A percentile compares a stretch with the other conserved stretches of the same genome.
phyloP scores from a whole-genome alignment of 2,888 invertebrate species.

The Eledone cirrhosa region DNA sequence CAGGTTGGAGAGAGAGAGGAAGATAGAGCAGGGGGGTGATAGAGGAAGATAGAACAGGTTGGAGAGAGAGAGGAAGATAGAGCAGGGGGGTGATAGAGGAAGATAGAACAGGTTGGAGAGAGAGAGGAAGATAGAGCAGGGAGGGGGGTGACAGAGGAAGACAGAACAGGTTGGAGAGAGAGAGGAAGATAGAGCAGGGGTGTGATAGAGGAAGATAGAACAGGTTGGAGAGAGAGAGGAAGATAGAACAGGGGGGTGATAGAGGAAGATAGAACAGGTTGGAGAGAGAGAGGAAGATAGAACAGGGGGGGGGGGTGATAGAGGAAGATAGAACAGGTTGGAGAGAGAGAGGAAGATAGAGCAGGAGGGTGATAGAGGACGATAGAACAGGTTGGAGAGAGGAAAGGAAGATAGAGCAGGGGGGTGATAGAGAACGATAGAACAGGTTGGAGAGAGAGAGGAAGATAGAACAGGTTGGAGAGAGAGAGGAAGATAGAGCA shows the following conservation, averaged over 20 bases:
- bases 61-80: no score
- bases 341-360: slow-evolving; percentile 17
- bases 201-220: slow-evolving; percentile 17
- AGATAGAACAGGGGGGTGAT: neutral
- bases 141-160: neutral
- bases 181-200: slow-evolving; percentile 2
- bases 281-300: neutral
- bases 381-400: neutral
- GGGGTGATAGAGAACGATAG: neutral
- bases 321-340: neutral
- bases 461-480: slow-evolving; percentile 7
- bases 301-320: neutral
- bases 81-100: no score
- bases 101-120: no score
- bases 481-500: slow-evolving; percentile 30
- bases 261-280: neutral
- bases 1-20: no score
- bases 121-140: no score
- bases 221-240: neutral
- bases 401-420: neutral
- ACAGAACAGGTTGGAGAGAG: neutral
- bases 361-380: neutral
- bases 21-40: no score
- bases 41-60: no score
- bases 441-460: slow-evolving; percentile 16